Evolutionary conservation across 2,888 invertebrate genomes (phyloP).

Genomic region (Apodemia hepburni): DNA sequence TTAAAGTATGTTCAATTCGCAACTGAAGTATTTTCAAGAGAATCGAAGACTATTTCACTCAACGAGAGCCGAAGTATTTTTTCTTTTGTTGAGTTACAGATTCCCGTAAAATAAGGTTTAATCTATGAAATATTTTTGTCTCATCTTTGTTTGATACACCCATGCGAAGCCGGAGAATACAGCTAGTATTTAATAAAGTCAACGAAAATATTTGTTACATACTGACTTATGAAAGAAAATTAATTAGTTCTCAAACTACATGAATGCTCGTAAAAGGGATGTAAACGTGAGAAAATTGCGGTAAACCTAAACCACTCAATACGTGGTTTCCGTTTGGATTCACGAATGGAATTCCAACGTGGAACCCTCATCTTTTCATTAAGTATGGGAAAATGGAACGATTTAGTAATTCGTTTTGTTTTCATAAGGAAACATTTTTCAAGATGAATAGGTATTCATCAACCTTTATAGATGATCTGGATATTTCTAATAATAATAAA

Average conservation of each 20-base stretch:
- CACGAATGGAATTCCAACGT: neutral
- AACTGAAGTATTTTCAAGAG: too few relatives aligned
- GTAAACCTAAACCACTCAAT: conserved; percentile 4
- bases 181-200: neutral
- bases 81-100: too few relatives aligned
- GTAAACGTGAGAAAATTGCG: conserved; percentile 1
- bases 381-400: neutral
- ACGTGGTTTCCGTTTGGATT: neutral
- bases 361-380: neutral
- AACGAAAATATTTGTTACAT: neutral
- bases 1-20: too few relatives aligned
- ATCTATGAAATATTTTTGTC: too few relatives aligned
- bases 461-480: neutral
- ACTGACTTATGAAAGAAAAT: neutral
- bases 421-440: neutral
- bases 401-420: conserved; percentile 1
- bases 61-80: too few relatives aligned
- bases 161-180: too few relatives aligned
- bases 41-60: too few relatives aligned
- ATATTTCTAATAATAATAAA: too few relatives aligned
- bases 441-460: neutral
- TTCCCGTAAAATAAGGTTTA: too few relatives aligned
- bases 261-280: neutral
- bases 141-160: too few relatives aligned
- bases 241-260: neutral